Base-by-base conservation (phyloP, 2,113 vertebrate species). In the Prochilodus magdalenae region DNA sequence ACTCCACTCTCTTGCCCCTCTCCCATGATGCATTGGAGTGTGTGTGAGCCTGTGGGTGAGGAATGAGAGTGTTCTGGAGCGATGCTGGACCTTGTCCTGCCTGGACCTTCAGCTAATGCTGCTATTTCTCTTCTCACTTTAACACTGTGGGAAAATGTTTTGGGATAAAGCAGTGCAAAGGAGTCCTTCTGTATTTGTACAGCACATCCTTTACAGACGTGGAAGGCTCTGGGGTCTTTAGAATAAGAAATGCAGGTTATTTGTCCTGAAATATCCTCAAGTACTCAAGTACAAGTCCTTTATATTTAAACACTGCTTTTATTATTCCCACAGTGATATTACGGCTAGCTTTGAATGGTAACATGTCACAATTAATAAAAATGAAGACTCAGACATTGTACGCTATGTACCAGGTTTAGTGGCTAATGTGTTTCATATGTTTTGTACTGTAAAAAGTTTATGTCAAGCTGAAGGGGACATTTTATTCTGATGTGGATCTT, bases 11-110 rank as follows among this genome's bases (percentile, higher is more conserved):
- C 62, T 49, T 83, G 13, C 20, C 36, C 33, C 10, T 26, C 82
- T 90, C 86, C 91, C 88, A 82, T 88, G 90, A 93, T 91, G 80
- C 91, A 90, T 89, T 69, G 87, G 65, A 27, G 81, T 87, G 87
- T 91, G 88, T 84, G 74, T n/a, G 78, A 81, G 83, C 90, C 87
- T 85, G 79, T 73, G 88, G 85, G 82, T 87, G 86, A 89, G 29
- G 49, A 89, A 87, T 88, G 86, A 90, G 87, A 82, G 89, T 82
- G 91, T 89, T 88, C 87, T 86, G 83, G 86, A 89, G 86, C 78
- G 86, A 87, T 81, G 82, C 83, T 71, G 15, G 88, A 88, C 85
- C 86, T 74, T 67, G 12, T 88, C 84, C 7, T 14, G 88, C 89
- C 87, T 80, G 1, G 87, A 89, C 89, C 86, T 84, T 30, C 86